phyloP scores from a whole-genome alignment of 2,113 vertebrate species.

The Alces alces region DNA sequence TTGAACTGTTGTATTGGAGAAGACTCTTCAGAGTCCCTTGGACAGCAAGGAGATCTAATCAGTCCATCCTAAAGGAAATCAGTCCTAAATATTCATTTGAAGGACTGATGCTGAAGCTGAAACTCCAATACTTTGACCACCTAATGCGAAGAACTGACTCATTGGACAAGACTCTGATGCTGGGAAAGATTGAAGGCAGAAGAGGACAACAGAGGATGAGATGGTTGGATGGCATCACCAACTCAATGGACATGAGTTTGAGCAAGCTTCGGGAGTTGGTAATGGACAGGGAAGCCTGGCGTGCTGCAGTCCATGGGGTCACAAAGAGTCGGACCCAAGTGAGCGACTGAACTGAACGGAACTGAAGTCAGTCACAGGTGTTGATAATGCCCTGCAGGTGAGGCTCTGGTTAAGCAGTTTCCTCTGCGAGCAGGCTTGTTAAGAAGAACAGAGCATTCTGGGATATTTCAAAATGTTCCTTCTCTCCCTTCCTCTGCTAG shows the following conservation, averaged over 20 bases:
- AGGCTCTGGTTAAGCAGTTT: background rate
- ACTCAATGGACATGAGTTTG: background rate
- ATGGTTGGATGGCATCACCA: background rate
- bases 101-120: background rate
- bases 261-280: accelerated
- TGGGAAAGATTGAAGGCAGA: background rate
- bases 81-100: background rate
- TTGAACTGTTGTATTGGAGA: background rate
- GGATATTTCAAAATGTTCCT: background rate
- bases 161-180: background rate
- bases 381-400: background rate
- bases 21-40: background rate
- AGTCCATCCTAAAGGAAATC: background rate
- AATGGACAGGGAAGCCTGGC: background rate
- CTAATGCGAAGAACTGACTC: accelerated
- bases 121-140: background rate
- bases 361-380: background rate
- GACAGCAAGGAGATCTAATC: background rate
- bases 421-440: background rate
- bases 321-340: background rate
- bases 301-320: background rate
- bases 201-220: background rate
- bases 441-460: background rate
- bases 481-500: background rate
- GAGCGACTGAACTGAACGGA: background rate